Evolutionary conservation across 2,113 vertebrate genomes (phyloP).

Genomic region (Athene noctua): DNA sequence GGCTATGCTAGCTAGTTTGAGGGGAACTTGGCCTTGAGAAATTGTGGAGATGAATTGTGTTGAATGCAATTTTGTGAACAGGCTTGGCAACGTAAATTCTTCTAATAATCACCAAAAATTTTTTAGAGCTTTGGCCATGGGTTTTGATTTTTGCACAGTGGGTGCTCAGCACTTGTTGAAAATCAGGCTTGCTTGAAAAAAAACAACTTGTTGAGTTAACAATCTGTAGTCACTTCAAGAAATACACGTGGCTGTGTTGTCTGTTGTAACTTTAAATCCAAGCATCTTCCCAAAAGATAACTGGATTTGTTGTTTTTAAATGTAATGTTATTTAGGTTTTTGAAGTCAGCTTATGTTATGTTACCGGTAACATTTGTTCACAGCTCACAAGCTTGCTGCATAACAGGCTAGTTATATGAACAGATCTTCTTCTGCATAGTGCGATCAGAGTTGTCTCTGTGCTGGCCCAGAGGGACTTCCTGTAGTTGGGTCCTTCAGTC

Average conservation of each 20-base stretch:
- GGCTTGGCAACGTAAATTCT: neutral
- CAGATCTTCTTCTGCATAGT: neutral
- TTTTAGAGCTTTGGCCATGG: neutral
- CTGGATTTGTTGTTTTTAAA: neutral
- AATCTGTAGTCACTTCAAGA: neutral
- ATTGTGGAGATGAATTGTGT: neutral
- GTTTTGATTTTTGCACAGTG: neutral
- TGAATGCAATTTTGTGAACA: neutral
- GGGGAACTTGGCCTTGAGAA: neutral
- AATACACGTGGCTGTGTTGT: rapidly evolving
- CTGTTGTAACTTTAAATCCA: neutral
- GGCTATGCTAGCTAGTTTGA: neutral
- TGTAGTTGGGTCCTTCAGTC: neutral
- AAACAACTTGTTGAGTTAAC: no score
- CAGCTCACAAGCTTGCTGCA: neutral
- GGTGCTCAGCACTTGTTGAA: neutral
- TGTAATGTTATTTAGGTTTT: neutral
- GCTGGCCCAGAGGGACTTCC: neutral
- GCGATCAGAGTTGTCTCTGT: neutral
- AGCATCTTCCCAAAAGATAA: neutral
- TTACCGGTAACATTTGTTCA: neutral
- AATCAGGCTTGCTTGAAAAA: neutral
- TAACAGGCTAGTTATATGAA: neutral
- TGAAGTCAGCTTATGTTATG: neutral
- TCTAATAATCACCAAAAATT: neutral